Evolutionary conservation across 2,113 vertebrate genomes (phyloP).

Genomic region (Scolopax mira): DNA sequence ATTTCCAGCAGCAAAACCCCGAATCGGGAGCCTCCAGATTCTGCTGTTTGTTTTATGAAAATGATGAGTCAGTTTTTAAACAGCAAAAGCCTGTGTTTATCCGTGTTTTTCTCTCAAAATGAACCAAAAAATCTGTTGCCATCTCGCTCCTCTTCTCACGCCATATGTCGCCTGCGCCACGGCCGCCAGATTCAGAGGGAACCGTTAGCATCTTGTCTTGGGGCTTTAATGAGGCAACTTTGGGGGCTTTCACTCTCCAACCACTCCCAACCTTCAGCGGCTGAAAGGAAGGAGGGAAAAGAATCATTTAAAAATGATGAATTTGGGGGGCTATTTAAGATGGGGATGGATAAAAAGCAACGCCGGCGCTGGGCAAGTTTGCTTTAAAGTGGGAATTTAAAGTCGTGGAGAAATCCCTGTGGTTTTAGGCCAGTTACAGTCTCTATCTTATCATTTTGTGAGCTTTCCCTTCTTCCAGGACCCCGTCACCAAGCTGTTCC

Average conservation of each 20-base stretch:
- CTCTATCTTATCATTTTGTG: accelerated
- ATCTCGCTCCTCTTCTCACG: neutral
- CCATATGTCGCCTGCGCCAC: neutral
- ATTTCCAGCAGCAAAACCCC: neutral
- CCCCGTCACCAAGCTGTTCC: neutral
- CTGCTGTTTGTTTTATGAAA: conserved; percentile 2
- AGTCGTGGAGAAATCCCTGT: accelerated
- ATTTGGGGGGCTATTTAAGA: accelerated
- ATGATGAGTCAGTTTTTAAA: neutral
- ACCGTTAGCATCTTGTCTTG: accelerated
- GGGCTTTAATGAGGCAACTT: neutral
- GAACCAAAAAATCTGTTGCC: conserved; percentile 28
- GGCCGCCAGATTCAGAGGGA: neutral
- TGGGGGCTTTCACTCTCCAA: neutral
- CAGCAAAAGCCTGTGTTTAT: conserved; percentile 42
- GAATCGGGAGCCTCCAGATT: neutral
- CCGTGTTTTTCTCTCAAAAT: neutral
- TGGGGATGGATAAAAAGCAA: accelerated
- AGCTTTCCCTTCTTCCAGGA: neutral
- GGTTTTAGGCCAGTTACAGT: neutral
- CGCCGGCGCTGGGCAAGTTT: accelerated
- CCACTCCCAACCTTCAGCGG: neutral
- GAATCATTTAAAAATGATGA: accelerated
- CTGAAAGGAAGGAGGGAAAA: neutral
- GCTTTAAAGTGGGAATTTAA: accelerated